phyloP scores from a whole-genome alignment of 2,113 vertebrate species.

The Mormyrus iriodes region DNA sequence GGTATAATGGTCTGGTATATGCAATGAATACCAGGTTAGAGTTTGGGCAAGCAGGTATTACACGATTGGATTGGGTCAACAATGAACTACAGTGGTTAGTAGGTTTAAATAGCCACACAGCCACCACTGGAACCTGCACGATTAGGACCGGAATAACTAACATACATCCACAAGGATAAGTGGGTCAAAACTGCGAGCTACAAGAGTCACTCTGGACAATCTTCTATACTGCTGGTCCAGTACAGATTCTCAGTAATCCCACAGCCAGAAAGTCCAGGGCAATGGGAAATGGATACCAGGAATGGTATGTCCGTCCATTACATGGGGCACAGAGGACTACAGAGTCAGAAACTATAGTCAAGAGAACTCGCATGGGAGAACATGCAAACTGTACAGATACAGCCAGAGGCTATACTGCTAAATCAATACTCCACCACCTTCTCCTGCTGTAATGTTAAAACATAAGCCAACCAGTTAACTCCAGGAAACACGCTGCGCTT shows the following conservation, averaged over 20 bases:
- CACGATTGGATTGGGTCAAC: background rate
- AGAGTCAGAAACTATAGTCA: background rate
- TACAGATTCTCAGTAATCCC: background rate
- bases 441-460: background rate
- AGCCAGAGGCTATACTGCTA: background rate
- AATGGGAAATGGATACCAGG: background rate
- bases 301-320: background rate
- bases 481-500: background rate
- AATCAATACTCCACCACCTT: background rate
- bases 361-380: background rate
- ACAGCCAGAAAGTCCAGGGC: background rate
- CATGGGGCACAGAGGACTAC: background rate
- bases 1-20: background rate
- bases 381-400: background rate
- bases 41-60: background rate
- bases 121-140: background rate
- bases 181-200: background rate
- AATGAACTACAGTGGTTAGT: background rate
- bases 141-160: background rate
- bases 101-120: background rate
- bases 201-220: background rate
- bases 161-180: background rate
- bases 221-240: background rate
- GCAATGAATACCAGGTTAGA: background rate
- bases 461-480: background rate